A percentile compares a stretch with the other conserved stretches of the same genome.
These are phyloP conservation scores for Eclectus roratus DNA, from an alignment of 2,113 vertebrate genomes.

Conservation along the genomic window DNA sequence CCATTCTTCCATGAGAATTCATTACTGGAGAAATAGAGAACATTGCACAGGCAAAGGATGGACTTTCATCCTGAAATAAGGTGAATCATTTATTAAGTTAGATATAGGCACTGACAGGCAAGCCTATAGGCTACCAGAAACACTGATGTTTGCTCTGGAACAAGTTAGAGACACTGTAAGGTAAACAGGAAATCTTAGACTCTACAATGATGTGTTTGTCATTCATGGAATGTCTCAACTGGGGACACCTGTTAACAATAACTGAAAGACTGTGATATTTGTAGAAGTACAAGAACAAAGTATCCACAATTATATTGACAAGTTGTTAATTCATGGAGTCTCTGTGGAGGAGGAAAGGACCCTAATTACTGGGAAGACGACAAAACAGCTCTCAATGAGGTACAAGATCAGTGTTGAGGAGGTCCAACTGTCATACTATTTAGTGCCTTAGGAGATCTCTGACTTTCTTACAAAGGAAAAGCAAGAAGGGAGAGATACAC, in stretches of 20 bases:
- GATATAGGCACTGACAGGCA: not conserved
- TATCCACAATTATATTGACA: not conserved
- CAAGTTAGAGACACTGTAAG: not conserved
- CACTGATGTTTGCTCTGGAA: not conserved
- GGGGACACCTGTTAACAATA: not conserved
- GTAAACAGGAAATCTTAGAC: not conserved
- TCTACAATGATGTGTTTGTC: not conserved
- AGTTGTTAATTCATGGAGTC: not conserved
- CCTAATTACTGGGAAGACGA: not conserved
- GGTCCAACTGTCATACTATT: fast-evolving
- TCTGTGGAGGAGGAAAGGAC: not conserved
- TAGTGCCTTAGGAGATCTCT: not conserved
- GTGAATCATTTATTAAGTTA: not conserved
- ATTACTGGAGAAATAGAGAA: not conserved
- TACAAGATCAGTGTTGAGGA: not conserved
- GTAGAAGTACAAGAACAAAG: not conserved
- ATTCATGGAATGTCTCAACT: not conserved
- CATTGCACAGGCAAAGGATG: not conserved
- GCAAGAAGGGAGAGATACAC: not conserved
- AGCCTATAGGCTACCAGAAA: not conserved
- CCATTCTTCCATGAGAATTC: not conserved
- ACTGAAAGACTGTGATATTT: not conserved
- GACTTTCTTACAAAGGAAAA: not conserved
- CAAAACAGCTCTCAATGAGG: not conserved
- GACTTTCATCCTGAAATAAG: not conserved